Evolutionary conservation across 37 sponge, comb jelly and placozoan species (phyloP), one percentile per base, ranked within the genome.

Genomic region (Haliclona indistincta): DNA sequence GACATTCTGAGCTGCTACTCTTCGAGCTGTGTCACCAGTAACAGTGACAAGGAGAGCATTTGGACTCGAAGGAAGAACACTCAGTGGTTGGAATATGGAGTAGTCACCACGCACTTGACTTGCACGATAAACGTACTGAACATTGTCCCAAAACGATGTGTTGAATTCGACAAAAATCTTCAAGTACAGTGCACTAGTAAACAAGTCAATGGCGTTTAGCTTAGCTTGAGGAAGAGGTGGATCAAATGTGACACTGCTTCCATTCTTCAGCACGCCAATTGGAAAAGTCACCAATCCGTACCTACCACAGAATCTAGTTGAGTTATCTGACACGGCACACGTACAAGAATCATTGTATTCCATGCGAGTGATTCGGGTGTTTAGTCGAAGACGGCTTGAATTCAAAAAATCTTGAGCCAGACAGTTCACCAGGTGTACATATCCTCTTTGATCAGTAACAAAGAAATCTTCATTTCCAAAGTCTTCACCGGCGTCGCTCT

Each of bases 361-460:
- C 5, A 71, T 51, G 10, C n/a, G 22, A 7, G 28, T 51, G 34
- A 71, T 54, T 17, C 30, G 43, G 30, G 51, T 34, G 34, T 49
- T 49, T 5, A 71, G 54, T 8, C 54, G 72, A 11, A 71, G 30
- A 28, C 29, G 51, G 10, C 0, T 8, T 29, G 7, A 4, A 22
- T 67, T 38, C 29, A 76, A 52, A 52, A 60, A 68, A 35, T 55
- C 56, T 26, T 67, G 22, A 20, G 72, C 81, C 17, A 80, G 47
- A 17, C 72, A 43, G 29, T 42, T 30, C 6, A 80, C 43, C 1
- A 80, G 2, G 11, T 30, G 38, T 29, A 45, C 15, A 47, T 61
- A 70, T 20, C 81, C 81, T 15, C 64, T 39, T 17, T 70, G 72
- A 42, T 80, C 81, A 22, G 81, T 56, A 10, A 80, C 64, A 44